Evolutionary conservation across 1,140 invertebrate genomes (phyloP), one percentile per base, ranked within the genome.

Genomic region (Cataglyphis hispanica): DNA sequence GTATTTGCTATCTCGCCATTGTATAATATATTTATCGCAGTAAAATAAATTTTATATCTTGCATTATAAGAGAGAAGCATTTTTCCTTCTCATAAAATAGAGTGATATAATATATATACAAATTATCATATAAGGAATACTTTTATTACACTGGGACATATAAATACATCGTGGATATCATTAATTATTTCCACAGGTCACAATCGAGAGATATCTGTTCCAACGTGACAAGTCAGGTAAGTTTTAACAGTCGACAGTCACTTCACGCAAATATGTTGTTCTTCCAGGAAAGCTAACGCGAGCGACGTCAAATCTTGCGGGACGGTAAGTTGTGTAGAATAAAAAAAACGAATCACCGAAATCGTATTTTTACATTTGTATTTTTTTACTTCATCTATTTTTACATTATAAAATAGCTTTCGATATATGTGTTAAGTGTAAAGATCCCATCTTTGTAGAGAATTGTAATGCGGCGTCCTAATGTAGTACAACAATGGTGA

Each of bases 401-500:
- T 93, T 91, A 92, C 89, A 91, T 92, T 92, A 93, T 86, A 92
- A 93, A 94, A 93, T 86, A 91, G 86, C 63, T 91, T 89, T 77
- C 70, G 56, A n/a, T 75, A 66, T 67, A 85, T 80, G 72, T 40
- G 66, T 83, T 60, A 84, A 89, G 89, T 86, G 84, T 92, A 93
- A 83, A 90, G 81, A 88, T 89, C 87, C 70, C 86, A 87, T 90
- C 85, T 88, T 91, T 72, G 63, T 63, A 85, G 81, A 89, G 50
- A 74, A 76, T 77, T 19, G 58, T 43, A 77, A 46, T 11, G 25
- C 37, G 58, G 46, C 25, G 37, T 78, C 19, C 34, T 60, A n/a
- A 6, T 31, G 22, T 76, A 27, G n/a, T 8, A 31, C 43, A 22
- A 27, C 10, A 27, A 27, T 31, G 19, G 10, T 78, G 31, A 31